Base-by-base conservation (phyloP, 2,888 invertebrate genomes). In the Galeruca laticollis region DNA sequence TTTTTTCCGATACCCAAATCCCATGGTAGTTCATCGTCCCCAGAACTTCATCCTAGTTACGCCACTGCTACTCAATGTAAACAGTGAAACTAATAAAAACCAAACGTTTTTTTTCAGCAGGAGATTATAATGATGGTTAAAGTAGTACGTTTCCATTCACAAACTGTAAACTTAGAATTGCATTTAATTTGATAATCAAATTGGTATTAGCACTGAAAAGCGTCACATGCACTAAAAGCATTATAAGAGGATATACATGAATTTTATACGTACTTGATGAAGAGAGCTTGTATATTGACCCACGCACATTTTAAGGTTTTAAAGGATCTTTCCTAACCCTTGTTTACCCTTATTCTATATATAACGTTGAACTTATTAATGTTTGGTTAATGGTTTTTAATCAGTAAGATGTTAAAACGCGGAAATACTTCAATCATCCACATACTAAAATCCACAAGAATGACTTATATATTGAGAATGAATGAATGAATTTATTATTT, bases 181-280 rank as follows among this genome's bases (percentile, higher is more conserved):
- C 9, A 43, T 60, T 60, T n/a, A 1, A 40, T 15, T 21, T 33
- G 10, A 31, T 15, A 13, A 21, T 61, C 47, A 10, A 63, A 59
- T 15, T 37, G 40, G 37, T 62, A 52, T 31, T 40, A 35, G 37
- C 47, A 26, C 18, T 4, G 65, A 43, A 49, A 66, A 57, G 43
- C 56, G 49, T 33, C 35, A 56, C 63, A 72, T 70, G 71, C 70
- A 75, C 60, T 64, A 65, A 66, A 49, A 71, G 71, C 60, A n/a
- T 35, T 8, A 61, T 35, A 69, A 57, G 35, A 15, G 56, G n/a
- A 57, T 63, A 54, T 47, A 56, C 51, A 67, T 63, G 61, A 65
- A 67, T 70, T 67, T 70, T 70, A 78, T 83, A 83, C 83, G 79
- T 83, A 83, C 83, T 82, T 82, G 81, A 81, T 82, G 83, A 82